Conservation (phyloP, 1,140 invertebrate species). For the Drosophila ficusphila region DNA sequence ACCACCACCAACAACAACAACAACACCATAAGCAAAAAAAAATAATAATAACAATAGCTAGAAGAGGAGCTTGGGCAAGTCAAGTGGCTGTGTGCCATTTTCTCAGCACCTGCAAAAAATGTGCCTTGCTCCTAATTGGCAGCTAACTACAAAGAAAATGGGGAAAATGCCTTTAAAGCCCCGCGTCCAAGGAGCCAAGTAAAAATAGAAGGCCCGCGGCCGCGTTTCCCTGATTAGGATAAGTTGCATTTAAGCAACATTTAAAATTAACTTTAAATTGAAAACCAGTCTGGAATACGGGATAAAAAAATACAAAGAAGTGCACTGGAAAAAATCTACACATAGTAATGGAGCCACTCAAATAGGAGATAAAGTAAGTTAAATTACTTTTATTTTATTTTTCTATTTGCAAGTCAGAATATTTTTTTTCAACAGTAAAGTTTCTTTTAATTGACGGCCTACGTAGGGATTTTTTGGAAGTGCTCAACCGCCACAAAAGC, state of each 20-base stretch:
- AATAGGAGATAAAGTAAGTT: too few species aligned
- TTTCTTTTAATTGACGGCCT: too few species aligned
- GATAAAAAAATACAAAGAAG: neutral
- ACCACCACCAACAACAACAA: too few species aligned
- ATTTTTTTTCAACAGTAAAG: too few species aligned
- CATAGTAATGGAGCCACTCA: too few species aligned
- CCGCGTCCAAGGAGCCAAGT: neutral
- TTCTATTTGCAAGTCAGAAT: too few species aligned
- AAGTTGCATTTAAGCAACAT: conserved; percentile 59
- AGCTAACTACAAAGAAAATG: conserved; percentile 45
- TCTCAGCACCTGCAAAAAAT: conserved; percentile 55
- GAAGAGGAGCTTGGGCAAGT: conserved; percentile 51
- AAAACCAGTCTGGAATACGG: conserved; percentile 15
- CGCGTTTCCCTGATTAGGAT: conserved; percentile 29
- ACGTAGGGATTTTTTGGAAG: too few species aligned
- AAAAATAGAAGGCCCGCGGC: conserved; percentile 20
- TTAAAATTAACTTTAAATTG: conserved; percentile 60
- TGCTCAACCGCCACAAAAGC: too few species aligned
- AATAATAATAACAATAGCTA: conserved; percentile 38
- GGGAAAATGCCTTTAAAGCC: conserved; percentile 42
- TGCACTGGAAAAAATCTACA: neutral
- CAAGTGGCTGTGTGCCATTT: conserved; percentile 79
- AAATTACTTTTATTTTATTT: too few species aligned
- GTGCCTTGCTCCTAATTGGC: conserved; percentile 65
- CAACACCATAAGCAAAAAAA: conserved; percentile 37